phyloP scores from a whole-genome alignment of 2,888 invertebrate genomes.

The Neoaliturus tenellus region DNA sequence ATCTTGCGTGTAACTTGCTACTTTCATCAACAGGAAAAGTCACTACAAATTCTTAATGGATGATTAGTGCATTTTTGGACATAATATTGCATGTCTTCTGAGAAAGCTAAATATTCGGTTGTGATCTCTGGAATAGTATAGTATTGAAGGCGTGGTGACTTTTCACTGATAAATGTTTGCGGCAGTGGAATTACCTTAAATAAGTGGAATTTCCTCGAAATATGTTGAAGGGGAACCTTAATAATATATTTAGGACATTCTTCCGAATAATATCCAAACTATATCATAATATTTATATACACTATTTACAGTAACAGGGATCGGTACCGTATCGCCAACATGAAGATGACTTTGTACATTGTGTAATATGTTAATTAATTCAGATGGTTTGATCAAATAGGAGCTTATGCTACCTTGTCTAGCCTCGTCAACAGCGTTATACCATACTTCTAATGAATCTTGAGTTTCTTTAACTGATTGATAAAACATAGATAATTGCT shows the following conservation, averaged over 20 bases:
- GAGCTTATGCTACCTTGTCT: conserved; percentile 28
- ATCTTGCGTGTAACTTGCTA: background rate
- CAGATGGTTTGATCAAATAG: background rate
- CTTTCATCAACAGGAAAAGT: conserved; percentile 17
- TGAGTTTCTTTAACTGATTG: background rate
- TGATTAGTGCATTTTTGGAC: background rate
- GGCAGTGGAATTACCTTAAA: conserved; percentile 26
- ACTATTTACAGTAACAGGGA: background rate
- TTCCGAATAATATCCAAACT: background rate
- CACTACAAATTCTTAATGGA: background rate
- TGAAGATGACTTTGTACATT: conserved; percentile 18
- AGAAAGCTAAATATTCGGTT: background rate
- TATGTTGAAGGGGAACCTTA: background rate
- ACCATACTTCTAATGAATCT: background rate
- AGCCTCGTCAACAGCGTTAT: conserved; percentile 13
- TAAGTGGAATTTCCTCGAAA: conserved; percentile 18
- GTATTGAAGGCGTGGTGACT: too few species aligned
- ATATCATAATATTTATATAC: conserved; percentile 20
- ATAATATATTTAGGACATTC: background rate
- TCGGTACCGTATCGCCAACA: background rate
- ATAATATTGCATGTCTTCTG: conserved; percentile 8
- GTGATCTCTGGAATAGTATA: background rate
- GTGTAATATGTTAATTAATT: background rate
- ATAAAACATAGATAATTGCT: background rate
- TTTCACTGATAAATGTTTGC: background rate